Evolutionary conservation across 35 echinoderm and acorn worm genomes (phyloP).

Genomic region (Amphiura filiformis): DNA sequence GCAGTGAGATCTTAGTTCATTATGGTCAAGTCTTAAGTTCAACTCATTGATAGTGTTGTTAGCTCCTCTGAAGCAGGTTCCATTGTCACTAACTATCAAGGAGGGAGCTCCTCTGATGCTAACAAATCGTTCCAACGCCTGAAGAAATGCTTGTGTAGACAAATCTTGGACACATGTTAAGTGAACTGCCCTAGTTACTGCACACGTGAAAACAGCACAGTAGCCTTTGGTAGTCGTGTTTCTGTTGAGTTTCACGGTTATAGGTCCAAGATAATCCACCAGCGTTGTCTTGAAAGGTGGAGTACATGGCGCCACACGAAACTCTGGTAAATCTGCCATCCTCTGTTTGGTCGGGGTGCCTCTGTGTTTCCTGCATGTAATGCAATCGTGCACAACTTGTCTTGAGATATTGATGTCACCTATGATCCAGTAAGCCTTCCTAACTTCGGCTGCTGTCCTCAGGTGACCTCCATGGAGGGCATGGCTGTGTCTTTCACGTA

Average conservation of each 20-base stretch:
- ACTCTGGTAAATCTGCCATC: slow-evolving; percentile 68
- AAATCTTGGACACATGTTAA: slow-evolving; percentile 74
- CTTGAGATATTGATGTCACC: slow-evolving; percentile 37
- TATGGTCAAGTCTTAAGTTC: slow-evolving; percentile 57
- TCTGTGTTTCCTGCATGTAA: slow-evolving; percentile 51
- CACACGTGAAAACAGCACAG: slow-evolving; percentile 75
- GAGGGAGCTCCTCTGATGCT: slow-evolving; percentile 71
- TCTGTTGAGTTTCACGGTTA: slow-evolving; percentile 66
- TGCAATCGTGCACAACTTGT: slow-evolving; percentile 44
- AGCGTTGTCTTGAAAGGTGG: slow-evolving; percentile 65
- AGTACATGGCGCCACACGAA: slow-evolving; percentile 43
- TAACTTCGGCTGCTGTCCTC: slow-evolving; percentile 61
- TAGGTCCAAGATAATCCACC: slow-evolving; percentile 72
- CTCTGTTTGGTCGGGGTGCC: slow-evolving; percentile 51
- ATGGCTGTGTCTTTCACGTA: slow-evolving; percentile 48
- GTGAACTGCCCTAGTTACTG: slow-evolving; percentile 71
- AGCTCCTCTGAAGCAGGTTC: slow-evolving; percentile 67
- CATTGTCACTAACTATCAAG: slow-evolving; percentile 59
- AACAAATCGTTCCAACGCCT: slow-evolving; percentile 69
- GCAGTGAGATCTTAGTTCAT: slow-evolving; percentile 47
- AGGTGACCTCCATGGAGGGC: slow-evolving; percentile 61
- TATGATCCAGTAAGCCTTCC: slow-evolving; percentile 57
- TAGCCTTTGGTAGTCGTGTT: slow-evolving; percentile 79
- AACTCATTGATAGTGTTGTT: slow-evolving; percentile 63
- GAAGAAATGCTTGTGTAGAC: slow-evolving; percentile 64